Percentiles rank a stretch among this genome's conserved stretches.
These are phyloP conservation scores for Apoderus coryli DNA, from an alignment of 2,888 invertebrate species.

Conservation along the genomic window DNA sequence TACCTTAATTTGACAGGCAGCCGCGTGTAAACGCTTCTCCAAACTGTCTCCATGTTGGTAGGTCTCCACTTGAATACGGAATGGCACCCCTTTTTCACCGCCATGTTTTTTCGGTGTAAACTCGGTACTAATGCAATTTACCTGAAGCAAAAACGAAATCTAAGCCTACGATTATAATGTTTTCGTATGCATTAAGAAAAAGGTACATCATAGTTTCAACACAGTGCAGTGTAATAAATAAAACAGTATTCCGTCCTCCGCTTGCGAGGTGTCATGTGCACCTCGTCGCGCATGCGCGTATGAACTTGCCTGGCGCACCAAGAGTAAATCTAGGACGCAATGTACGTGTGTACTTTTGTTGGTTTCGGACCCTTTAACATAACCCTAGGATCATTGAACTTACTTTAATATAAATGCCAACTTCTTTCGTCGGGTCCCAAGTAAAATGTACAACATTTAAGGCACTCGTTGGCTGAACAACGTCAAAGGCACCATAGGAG, in stretches of 20 bases:
- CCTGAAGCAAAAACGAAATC: slow-evolving; percentile 36
- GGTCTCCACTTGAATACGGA: slow-evolving; percentile 89
- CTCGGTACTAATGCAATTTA: slow-evolving; percentile 94
- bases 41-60: slow-evolving; percentile 43
- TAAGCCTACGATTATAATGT: too few species aligned
- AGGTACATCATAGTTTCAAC: too few species aligned
- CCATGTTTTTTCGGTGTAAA: slow-evolving; percentile 97
- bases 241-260: too few species aligned
- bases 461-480: slow-evolving; percentile 53
- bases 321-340: too few species aligned
- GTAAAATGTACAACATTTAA: slow-evolving; percentile 76
- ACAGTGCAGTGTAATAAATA: too few species aligned
- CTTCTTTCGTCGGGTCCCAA: slow-evolving; percentile 95
- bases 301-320: too few species aligned
- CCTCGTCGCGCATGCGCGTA: too few species aligned
- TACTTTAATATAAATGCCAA: slow-evolving; percentile 88
- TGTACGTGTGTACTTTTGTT: too few species aligned
- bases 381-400: too few species aligned
- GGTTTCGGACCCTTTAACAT: too few species aligned
- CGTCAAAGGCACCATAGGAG: slow-evolving; percentile 80
- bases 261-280: too few species aligned
- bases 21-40: slow-evolving; percentile 70
- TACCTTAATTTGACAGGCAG: slow-evolving; percentile 94
- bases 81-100: slow-evolving; percentile 95
- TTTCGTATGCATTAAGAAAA: too few species aligned